Evolutionary conservation across 2,797 vertebrate genomes (phyloP), one percentile per base, ranked within the genome.

Genomic region (Coracias cyanogaster): DNA sequence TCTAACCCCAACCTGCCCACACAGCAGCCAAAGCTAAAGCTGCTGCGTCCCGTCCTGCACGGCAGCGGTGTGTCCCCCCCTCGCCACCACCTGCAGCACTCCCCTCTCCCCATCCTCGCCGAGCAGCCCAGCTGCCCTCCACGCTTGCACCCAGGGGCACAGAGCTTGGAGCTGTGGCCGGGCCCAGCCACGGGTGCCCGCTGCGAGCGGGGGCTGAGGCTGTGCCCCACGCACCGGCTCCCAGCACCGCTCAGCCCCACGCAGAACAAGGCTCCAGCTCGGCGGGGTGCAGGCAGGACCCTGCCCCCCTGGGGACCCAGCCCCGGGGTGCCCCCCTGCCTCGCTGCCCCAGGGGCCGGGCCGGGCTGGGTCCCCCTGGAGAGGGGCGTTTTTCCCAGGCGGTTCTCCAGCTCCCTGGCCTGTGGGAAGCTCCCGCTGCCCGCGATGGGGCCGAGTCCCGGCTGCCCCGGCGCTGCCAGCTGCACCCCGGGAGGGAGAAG

Each of bases 11-110:
- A 25, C 4, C 49, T 57, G 49, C 24, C 45, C 45, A 29, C 0
- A 0, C 3, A 7, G 12, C 37, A 58, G 74, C 26, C 1, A 1
- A 33, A 62, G 54, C n/a, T 1, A 1, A 33, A 62, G 54, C n/a
- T 1, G 0, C 80, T 24, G 61, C 2, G 2, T 17, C 55, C n/a
- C 3, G 0, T 33, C 22, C 17, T 31, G 10, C 1, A 12, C 0
- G 3, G 33, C 29, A 22, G 28, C 1, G 1, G 31, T 35, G 61
- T 49, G 41, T 51, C 52, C 51, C 29, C 51, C 58, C 73, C 48
- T 39, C 6, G 0, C 39, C 65, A 15, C 45, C 10, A 4, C 39
- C 18, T 46, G 41, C n/a, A 19, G 31, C 2, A 22, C 26, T 15
- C 31, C 37, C 66, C 31, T 61, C 45, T 78, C 52, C 60, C 41